These are phyloP conservation scores for Macrostomum cliftonense DNA, from an alignment of 2,888 invertebrate genomes.

Conservation along the genomic window DNA sequence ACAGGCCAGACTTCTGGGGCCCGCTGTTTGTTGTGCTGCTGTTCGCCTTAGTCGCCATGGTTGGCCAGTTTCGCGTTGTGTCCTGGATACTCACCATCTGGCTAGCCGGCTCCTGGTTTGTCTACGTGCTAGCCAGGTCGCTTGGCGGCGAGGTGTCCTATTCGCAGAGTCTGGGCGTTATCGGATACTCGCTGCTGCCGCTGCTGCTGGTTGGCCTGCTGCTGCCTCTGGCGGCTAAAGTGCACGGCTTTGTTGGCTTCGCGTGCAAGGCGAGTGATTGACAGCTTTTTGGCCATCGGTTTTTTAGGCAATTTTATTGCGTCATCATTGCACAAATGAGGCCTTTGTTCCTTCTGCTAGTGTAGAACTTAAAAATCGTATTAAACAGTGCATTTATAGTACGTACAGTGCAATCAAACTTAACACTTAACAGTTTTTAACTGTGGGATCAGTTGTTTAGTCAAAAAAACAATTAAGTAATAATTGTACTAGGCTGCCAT, in stretches of 20 bases:
- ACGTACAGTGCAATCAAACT: no score
- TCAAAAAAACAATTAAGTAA: no score
- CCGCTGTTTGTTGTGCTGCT: conserved; percentile 39
- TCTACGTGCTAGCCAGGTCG: conserved; percentile 39
- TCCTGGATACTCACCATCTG: conserved; percentile 43
- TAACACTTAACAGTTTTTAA: no score
- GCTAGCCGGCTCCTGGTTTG: conserved; percentile 39
- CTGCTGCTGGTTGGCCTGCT: conserved; percentile 34
- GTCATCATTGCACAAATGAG: no score
- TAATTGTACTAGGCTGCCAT: no score
- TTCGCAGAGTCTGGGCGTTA: conserved; percentile 40
- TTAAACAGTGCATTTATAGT: no score
- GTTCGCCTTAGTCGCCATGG: conserved; percentile 39
- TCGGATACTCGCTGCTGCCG: conserved; percentile 41
- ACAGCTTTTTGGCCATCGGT: no score
- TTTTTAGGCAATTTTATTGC: no score
- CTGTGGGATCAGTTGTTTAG: no score
- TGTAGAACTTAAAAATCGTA: no score
- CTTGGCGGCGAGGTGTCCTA: conserved; percentile 41
- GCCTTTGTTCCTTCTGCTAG: no score
- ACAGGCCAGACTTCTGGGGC: conserved; percentile 42
- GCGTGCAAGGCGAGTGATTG: conserved; percentile 23
- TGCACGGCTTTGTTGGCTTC: conserved; percentile 19
- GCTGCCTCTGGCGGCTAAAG: conserved; percentile 27
- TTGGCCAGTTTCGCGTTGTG: conserved; percentile 40